Base-by-base conservation (phyloP, 2,113 vertebrate genomes). In the Oxyruncus cristatus region DNA sequence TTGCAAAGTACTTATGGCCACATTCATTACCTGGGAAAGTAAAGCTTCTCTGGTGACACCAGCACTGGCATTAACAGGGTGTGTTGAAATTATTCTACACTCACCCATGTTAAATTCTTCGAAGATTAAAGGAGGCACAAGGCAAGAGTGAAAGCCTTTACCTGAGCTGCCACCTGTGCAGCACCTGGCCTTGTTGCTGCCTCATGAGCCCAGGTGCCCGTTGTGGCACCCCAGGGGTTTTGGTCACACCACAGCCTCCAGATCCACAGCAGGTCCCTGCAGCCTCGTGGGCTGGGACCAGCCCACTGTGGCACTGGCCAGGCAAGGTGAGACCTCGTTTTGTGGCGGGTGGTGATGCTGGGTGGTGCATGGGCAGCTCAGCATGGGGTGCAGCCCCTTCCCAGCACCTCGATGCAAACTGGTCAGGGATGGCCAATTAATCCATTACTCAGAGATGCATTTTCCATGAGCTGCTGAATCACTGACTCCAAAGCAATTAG, bases 401-500 rank as follows among this genome's bases (percentile, higher is more conserved):
- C 68, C 1, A 0, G 23, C 61, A 12, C 77, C 68, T 56, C 9
- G 8, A 9, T 50, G 8, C 84, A 46, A 19, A 19, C 65, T 5
- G 59, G 85, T 85, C 92, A 90, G 85, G 59, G 16, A 94, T 3
- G 26, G 84, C 87, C 75, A 55, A 61, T 81, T 94, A 91, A 95
- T 92, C 96, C 90, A 33, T 96, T 50, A 82, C 91, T 84, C 6
- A 33, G 77, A 93, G 89, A 90, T 71, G 80, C 55, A 5, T 92
- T 95, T 96, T 79, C 94, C 96, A 89, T 91, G 79, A 97, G 92
- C 50, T 41, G 79, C 92, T 47, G 89, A 88, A 92, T 80, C 88
- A 28, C 92, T 14, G 94, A n/a, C 96, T 97, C 89, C 91, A 56
- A 91, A 89, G 95, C 93, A 97, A 96, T 97, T 96, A 97, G 94